These are phyloP conservation scores for Remorina albescens DNA, from an alignment of 2,797 vertebrate genomes.

Conservation along the genomic window DNA sequence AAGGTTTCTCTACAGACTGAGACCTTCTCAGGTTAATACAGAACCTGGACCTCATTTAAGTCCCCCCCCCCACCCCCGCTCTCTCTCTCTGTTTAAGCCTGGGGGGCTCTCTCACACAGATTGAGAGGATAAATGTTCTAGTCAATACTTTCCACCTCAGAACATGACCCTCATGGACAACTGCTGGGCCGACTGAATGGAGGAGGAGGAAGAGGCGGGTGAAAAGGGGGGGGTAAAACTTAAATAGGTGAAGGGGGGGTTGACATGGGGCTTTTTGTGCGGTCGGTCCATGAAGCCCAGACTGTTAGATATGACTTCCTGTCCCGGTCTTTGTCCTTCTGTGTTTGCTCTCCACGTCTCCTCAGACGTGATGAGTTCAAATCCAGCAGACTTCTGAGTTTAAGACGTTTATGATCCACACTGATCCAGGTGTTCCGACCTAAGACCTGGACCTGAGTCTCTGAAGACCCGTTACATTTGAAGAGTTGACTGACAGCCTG, in stretches of 20 bases:
- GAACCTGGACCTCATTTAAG: no score
- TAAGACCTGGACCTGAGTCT: no score
- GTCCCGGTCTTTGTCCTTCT: no score
- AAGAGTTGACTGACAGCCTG: no score
- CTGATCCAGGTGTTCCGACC: no score
- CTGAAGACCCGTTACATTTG: no score
- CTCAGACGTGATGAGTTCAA: no score
- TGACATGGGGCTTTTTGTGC: conserved; percentile 17
- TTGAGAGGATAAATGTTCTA: conserved; percentile 87
- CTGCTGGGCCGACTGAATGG: conserved; percentile 85
- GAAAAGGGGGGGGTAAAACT: conserved; percentile 44
- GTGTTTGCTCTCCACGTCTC: no score
- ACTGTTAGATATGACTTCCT: background rate
- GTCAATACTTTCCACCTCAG: conserved; percentile 92
- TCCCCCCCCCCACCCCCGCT: background rate
- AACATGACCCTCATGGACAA: conserved; percentile 89
- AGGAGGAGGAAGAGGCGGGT: conserved; percentile 10
- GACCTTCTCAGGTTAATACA: no score
- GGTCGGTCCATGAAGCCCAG: conserved; percentile 4
- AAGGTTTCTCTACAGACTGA: no score
- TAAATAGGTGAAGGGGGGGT: conserved; percentile 23
- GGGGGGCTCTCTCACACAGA: conserved; percentile 67
- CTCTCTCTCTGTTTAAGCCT: conserved; percentile 30
- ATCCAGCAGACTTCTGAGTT: no score
- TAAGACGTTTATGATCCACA: no score